phyloP scores from a whole-genome alignment of 1,140 invertebrate species.

The Caenorhabditis brenneri region DNA sequence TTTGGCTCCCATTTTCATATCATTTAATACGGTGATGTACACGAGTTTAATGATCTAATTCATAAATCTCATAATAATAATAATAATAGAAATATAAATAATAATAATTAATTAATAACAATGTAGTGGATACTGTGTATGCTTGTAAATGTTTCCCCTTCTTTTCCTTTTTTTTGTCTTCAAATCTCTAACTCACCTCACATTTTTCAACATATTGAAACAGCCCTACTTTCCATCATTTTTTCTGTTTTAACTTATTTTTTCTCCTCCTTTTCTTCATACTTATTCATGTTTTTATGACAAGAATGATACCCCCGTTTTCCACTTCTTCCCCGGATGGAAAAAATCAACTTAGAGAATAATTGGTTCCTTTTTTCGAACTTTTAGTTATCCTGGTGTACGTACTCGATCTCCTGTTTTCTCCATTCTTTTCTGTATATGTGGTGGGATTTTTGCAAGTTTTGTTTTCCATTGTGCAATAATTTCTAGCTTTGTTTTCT shows the following conservation, averaged over 20 bases:
- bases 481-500: slow-evolving; percentile 13
- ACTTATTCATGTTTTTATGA: slow-evolving; percentile 41
- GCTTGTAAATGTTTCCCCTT: not conserved
- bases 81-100: not conserved
- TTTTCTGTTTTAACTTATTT: not conserved
- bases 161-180: not conserved
- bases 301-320: not conserved
- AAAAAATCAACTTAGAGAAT: not conserved
- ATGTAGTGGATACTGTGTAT: not conserved
- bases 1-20: not conserved
- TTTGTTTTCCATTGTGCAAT: not conserved
- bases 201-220: slow-evolving; percentile 19
- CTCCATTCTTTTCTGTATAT: not conserved
- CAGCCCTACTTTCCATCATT: not conserved
- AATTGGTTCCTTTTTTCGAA: not conserved
- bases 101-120: not conserved
- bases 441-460: slow-evolving; percentile 14
- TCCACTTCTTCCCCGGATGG: not conserved
- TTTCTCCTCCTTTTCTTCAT: not conserved
- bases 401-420: not conserved
- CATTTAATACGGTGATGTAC: not conserved
- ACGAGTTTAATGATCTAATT: slow-evolving; percentile 16
- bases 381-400: slow-evolving; percentile 20
- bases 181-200: slow-evolving; percentile 31
- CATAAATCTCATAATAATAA: not conserved